A percentile compares a stretch with the other conserved stretches of the same genome.
These are phyloP conservation scores for Fulmarus glacialis DNA, from an alignment of 2,113 vertebrate genomes.

Conservation along the genomic window DNA sequence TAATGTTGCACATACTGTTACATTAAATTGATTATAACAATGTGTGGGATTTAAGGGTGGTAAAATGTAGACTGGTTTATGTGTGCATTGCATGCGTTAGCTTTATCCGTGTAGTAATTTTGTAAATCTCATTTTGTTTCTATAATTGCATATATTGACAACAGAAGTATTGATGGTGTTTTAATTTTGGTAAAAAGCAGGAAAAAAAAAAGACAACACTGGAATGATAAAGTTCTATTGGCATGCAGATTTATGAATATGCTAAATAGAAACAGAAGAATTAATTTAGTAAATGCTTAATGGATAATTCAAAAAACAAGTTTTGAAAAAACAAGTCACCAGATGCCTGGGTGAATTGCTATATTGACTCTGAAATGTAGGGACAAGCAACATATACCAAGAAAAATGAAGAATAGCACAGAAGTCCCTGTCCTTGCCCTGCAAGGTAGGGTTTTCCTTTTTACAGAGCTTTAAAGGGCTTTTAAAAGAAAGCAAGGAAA, in stretches of 20 bases:
- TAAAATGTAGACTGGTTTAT: not conserved
- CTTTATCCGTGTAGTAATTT: not conserved
- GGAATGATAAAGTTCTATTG: not conserved
- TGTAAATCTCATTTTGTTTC: not conserved
- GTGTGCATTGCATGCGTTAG: not conserved
- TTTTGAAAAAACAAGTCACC: too few species aligned
- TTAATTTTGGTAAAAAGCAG: not conserved
- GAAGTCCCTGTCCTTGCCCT: not conserved
- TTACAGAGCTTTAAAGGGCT: not conserved
- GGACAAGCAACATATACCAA: not conserved
- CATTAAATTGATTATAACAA: not conserved
- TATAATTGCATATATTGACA: not conserved
- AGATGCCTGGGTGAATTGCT: not conserved
- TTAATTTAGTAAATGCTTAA: not conserved
- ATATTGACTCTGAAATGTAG: constrained; percentile 14
- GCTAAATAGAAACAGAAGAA: not conserved
- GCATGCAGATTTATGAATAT: not conserved
- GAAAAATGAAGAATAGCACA: not conserved
- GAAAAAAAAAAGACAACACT: not conserved
- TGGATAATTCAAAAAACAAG: not conserved
- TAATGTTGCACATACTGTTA: not conserved
- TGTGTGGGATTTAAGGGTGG: not conserved
- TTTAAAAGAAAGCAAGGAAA: not conserved
- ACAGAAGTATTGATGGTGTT: not conserved
- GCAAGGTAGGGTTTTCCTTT: not conserved